A percentile compares a stretch with the other conserved stretches of the same genome.
Conservation (phyloP, 1,140 invertebrate genomes). For the Calephelis nemesis region DNA sequence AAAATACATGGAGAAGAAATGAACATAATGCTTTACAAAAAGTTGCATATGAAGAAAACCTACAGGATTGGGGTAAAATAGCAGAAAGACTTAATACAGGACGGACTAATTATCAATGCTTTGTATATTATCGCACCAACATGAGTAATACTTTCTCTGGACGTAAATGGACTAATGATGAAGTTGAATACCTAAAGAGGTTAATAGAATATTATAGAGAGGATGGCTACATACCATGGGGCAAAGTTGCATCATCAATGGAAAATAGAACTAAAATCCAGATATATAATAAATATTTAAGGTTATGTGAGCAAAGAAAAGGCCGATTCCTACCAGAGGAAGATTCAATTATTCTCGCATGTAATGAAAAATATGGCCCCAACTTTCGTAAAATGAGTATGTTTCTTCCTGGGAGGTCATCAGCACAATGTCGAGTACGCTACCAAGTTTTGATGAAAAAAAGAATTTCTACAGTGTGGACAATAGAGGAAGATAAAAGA, state of each 20-base stretch:
- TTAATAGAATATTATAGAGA: conserved; percentile 79
- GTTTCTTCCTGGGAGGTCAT: conserved; percentile 56
- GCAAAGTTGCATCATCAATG: conserved; percentile 80
- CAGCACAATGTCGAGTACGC: conserved; percentile 48
- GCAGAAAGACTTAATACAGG: conserved; percentile 78
- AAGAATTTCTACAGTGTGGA: conserved; percentile 59
- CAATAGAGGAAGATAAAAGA: conserved; percentile 60
- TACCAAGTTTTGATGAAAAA: conserved; percentile 52
- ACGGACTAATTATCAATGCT: conserved; percentile 84
- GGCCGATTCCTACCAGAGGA: conserved; percentile 82
- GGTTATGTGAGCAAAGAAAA: conserved; percentile 75
- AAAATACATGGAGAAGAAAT: conserved; percentile 79
- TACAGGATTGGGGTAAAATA: conserved; percentile 84
- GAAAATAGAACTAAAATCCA: conserved; percentile 82
- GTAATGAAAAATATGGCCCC: conserved; percentile 80
- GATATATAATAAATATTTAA: conserved; percentile 81
- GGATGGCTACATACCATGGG: conserved; percentile 84
- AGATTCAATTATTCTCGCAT: conserved; percentile 81
- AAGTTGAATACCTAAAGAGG: conserved; percentile 80
- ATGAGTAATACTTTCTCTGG: conserved; percentile 56
- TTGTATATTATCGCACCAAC: conserved; percentile 81
- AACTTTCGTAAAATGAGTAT: conserved; percentile 76
- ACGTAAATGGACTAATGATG: conserved; percentile 80
- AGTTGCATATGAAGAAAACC: conserved; percentile 70
- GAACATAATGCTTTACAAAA: conserved; percentile 79